These are phyloP conservation scores for Leptinotarsa undecemlineata DNA, from an alignment of 1,140 invertebrate genomes.

Conservation along the genomic window DNA sequence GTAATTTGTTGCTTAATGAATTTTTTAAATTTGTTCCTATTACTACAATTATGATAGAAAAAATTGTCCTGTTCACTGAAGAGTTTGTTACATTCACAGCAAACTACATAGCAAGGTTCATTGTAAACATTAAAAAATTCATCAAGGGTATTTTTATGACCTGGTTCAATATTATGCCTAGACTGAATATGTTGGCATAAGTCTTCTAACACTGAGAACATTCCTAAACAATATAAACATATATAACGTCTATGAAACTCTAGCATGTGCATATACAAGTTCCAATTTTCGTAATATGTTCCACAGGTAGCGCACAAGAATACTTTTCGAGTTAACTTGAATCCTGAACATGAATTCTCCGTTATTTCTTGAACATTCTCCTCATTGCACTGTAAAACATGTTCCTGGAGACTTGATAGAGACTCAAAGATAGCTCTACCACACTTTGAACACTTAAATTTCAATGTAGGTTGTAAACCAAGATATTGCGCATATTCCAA, in stretches of 20 bases:
- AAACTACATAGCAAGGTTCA: conserved; percentile 73
- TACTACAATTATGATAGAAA: conserved; percentile 68
- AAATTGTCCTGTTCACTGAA: conserved; percentile 74
- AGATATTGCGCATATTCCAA: conserved; percentile 73
- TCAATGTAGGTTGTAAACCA: conserved; percentile 69
- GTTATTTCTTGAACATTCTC: conserved; percentile 51
- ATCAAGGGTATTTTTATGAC: conserved; percentile 64
- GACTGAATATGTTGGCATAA: conserved; percentile 72
- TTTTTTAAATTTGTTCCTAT: conserved; percentile 33
- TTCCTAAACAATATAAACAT: conserved; percentile 77
- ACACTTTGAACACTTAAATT: conserved; percentile 71
- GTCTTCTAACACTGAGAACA: conserved; percentile 78
- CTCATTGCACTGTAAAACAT: conserved; percentile 63
- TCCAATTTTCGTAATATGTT: conserved; percentile 82
- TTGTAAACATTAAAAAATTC: conserved; percentile 67
- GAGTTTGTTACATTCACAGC: conserved; percentile 75
- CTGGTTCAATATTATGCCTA: conserved; percentile 74
- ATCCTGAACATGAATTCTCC: conserved; percentile 53
- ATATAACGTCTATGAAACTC: conserved; percentile 76
- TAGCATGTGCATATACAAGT: conserved; percentile 79
- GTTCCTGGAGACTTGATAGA: conserved; percentile 63
- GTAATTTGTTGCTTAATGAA: conserved; percentile 40
- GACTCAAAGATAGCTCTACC: conserved; percentile 64
- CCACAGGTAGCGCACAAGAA: conserved; percentile 77
- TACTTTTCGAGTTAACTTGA: conserved; percentile 71